Conservation (phyloP, 2,888 invertebrate genomes). For the Ormyrus pomaceus region DNA sequence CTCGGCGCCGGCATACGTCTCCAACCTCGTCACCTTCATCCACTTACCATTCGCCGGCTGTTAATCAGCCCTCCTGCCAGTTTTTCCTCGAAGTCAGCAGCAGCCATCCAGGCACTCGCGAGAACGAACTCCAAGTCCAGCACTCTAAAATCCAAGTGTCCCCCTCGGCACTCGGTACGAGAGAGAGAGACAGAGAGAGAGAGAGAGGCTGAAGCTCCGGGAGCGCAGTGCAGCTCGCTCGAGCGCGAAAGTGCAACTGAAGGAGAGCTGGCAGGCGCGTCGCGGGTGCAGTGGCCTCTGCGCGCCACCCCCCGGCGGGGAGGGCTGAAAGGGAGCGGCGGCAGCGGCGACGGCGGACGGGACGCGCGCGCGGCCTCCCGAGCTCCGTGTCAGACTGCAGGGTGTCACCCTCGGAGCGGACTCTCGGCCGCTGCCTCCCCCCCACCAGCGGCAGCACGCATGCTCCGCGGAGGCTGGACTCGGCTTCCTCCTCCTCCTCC, state of each 20-base stretch:
- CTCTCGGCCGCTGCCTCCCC: conserved; percentile 21
- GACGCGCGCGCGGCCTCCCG: conserved; percentile 57
- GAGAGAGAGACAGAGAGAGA: too few species aligned
- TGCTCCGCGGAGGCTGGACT: too few species aligned
- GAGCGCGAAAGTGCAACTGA: conserved; percentile 59
- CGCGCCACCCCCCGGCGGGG: conserved; percentile 44
- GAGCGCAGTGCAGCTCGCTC: conserved; percentile 30
- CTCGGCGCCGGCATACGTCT: too few species aligned
- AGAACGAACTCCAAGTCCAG: background rate
- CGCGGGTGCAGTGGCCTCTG: conserved; percentile 58
- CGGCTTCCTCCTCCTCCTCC: too few species aligned
- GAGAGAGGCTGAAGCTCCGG: too few species aligned
- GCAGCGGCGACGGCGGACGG: conserved; percentile 36
- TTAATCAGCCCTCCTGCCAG: too few species aligned
- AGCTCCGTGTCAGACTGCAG: conserved; percentile 73
- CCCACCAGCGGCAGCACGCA: too few species aligned
- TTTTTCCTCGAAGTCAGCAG: too few species aligned
- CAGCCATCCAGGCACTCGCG: too few species aligned
- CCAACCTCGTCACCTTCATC: too few species aligned
- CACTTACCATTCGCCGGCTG: too few species aligned
- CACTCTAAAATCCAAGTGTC: background rate
- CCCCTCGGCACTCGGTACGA: too few species aligned
- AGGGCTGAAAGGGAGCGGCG: conserved; percentile 13
- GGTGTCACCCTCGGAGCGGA: conserved; percentile 72
- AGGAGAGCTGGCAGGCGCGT: conserved; percentile 22